Evolutionary conservation across 1,140 invertebrate genomes (phyloP).

Genomic region (Papilio polytes): DNA sequence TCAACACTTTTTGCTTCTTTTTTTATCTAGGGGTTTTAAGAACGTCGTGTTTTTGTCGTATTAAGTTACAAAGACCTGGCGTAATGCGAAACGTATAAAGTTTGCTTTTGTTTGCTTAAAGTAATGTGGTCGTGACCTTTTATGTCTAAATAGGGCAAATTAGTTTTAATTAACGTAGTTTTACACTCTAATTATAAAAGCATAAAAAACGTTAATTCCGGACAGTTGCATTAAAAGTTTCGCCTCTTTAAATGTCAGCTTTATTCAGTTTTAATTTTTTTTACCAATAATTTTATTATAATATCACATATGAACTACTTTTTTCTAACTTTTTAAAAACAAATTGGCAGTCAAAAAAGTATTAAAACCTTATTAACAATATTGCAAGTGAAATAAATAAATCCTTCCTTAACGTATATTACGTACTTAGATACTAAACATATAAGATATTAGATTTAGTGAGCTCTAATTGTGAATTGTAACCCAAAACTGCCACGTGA

Average conservation of each 20-base stretch:
- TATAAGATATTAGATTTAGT: too few relatives aligned
- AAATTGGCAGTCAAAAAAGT: too few relatives aligned
- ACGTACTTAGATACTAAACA: too few relatives aligned
- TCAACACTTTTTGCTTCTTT: background rate
- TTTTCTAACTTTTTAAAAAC: too few relatives aligned
- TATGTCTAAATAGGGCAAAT: background rate
- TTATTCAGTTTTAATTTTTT: too few relatives aligned
- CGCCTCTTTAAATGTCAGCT: background rate
- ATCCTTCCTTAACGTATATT: too few relatives aligned
- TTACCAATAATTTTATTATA: too few relatives aligned
- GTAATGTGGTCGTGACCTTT: background rate
- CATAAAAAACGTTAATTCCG: background rate
- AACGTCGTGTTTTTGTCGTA: background rate
- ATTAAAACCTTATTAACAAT: too few relatives aligned
- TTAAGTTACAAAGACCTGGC: background rate
- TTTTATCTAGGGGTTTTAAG: background rate
- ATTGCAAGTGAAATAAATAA: too few relatives aligned
- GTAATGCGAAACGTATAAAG: background rate
- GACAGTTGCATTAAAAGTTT: background rate
- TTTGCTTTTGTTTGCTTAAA: background rate
- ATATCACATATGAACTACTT: too few relatives aligned
- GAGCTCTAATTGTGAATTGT: conserved; percentile 5
- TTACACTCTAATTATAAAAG: background rate
- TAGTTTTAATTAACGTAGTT: background rate
- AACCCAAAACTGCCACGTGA: conserved; percentile 9